Percentiles rank a stretch among this genome's conserved stretches.
phyloP scores from a whole-genome alignment of 2,888 invertebrate species.

The Scaptomyza caliginosa region DNA sequence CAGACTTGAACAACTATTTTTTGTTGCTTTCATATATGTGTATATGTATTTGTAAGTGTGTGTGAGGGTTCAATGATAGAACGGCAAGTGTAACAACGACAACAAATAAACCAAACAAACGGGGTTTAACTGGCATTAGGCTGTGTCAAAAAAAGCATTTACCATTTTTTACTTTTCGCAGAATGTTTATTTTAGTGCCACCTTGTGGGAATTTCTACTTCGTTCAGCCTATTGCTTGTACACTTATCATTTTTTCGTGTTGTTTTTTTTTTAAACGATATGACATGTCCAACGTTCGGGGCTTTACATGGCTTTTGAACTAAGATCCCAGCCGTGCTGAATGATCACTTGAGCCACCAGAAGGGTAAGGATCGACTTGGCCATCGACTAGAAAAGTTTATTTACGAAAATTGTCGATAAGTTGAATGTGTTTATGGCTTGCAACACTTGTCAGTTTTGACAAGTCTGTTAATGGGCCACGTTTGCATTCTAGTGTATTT shows the following conservation, averaged over 20 bases:
- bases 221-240: conserved; percentile 14
- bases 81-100: conserved; percentile 45
- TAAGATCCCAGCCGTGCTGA: conserved; percentile 5
- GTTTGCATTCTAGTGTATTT: conserved; percentile 30
- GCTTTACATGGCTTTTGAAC: conserved; percentile 36
- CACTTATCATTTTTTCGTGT: conserved; percentile 48
- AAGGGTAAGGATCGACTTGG: conserved; percentile 33
- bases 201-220: conserved; percentile 40
- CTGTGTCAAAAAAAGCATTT: conserved; percentile 73
- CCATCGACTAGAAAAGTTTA: conserved; percentile 53
- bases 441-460: conserved; percentile 80
- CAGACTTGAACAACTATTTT: conserved; percentile 7
- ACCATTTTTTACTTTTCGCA: conserved; percentile 35
- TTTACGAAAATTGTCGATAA: conserved; percentile 63
- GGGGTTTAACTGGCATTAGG: conserved; percentile 66
- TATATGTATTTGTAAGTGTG: conserved; percentile 2
- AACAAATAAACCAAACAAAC: conserved; percentile 34
- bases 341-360: conserved; percentile 7
- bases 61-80: conserved; percentile 46
- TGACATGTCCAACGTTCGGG: conserved; percentile 42
- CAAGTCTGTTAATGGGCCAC: conserved; percentile 76
- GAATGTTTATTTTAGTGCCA: conserved; percentile 40
- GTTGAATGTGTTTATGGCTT: conserved; percentile 75
- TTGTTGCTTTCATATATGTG: no score
- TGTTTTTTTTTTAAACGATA: conserved; percentile 33